phyloP scores from a whole-genome alignment of 2,797 vertebrate genomes.

The Alcedo atthis region DNA sequence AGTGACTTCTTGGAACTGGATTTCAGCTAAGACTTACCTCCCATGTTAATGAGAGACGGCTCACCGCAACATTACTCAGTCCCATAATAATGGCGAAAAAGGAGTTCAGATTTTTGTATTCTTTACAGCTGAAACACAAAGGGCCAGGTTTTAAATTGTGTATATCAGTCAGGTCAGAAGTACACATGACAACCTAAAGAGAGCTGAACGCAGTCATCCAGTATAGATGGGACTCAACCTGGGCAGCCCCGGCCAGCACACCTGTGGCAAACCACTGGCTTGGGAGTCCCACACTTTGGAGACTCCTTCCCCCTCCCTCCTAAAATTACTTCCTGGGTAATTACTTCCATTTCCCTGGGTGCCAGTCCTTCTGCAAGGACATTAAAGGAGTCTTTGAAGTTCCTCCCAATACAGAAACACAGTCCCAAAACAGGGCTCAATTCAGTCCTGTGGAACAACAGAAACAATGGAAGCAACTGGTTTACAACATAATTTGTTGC shows the following conservation, averaged over 20 bases:
- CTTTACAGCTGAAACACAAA: constrained; percentile 92
- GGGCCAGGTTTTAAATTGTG: not conserved
- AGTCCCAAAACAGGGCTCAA: not conserved
- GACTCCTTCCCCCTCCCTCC: not conserved
- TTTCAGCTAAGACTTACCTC: constrained; percentile 86
- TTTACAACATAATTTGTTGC: not conserved
- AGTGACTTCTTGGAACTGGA: not conserved
- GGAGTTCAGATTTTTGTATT: constrained; percentile 95
- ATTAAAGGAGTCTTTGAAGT: not conserved
- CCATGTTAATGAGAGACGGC: constrained; percentile 93
- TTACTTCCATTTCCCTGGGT: not conserved
- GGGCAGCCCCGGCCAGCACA: not conserved
- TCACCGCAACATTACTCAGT: constrained; percentile 94
- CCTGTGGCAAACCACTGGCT: not conserved
- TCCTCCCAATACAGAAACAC: not conserved
- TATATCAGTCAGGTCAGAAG: not conserved
- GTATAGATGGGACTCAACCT: not conserved
- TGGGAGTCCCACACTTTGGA: not conserved
- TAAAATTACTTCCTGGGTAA: not conserved
- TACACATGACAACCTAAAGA: not conserved
- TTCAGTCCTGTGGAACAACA: not conserved
- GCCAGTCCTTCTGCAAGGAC: not conserved
- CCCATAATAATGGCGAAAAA: constrained; percentile 98
- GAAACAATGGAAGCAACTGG: not conserved
- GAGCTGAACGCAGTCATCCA: not conserved